A percentile compares a stretch with the other conserved stretches of the same genome.
Conservation (phyloP, 2,797 vertebrate genomes). For the Poeciliopsis turneri region DNA sequence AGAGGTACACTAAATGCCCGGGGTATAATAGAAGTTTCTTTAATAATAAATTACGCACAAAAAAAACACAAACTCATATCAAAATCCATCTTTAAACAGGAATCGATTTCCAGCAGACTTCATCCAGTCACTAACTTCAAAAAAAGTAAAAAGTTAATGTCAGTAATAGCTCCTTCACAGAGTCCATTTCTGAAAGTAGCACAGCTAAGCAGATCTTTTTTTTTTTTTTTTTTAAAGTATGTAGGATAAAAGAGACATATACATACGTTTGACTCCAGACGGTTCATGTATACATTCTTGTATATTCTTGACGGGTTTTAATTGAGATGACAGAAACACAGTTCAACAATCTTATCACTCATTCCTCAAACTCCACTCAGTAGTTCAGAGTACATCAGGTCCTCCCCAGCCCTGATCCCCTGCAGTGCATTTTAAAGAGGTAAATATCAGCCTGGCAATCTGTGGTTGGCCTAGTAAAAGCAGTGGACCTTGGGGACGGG, state of each 20-base stretch:
- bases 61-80: too few species aligned
- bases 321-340: neutral
- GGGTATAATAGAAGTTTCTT: neutral
- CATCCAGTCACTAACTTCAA: neutral
- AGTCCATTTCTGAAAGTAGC: neutral
- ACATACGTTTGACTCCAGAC: neutral
- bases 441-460: neutral
- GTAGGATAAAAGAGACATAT: neutral
- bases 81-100: neutral
- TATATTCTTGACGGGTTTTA: neutral
- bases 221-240: too few species aligned
- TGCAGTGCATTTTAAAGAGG: neutral
- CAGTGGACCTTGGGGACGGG: neutral
- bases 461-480: neutral
- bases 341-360: neutral
- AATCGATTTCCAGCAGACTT: neutral
- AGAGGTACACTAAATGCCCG: neutral
- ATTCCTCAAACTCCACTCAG: neutral
- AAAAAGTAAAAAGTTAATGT: neutral
- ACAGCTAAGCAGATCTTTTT: neutral
- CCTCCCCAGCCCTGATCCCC: neutral
- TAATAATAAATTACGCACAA: neutral
- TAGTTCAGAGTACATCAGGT: neutral
- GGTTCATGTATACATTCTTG: neutral
- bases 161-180: neutral